These are phyloP conservation scores for Perca schrenkii DNA, from an alignment of 2,113 vertebrate genomes.

Conservation along the genomic window DNA sequence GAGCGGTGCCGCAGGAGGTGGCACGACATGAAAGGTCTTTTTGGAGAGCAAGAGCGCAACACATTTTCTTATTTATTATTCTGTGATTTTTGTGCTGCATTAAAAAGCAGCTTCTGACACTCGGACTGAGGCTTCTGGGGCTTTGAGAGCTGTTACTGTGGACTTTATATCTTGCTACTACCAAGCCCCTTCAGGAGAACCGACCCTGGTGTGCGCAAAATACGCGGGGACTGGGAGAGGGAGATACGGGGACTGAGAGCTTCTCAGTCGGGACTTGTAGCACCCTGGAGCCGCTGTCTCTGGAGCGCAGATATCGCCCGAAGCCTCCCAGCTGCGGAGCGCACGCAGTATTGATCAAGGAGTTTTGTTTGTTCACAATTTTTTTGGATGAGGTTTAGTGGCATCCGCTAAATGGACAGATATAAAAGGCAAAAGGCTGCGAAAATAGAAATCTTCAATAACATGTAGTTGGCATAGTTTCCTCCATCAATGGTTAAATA, in stretches of 20 bases:
- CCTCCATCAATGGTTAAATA: conserved; percentile 44
- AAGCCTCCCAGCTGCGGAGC: conserved; percentile 36
- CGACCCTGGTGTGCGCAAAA: conserved; percentile 55
- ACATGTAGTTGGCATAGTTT: conserved; percentile 54
- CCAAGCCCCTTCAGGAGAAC: conserved; percentile 6
- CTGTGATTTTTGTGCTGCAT: conserved; percentile 13
- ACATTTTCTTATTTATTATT: not conserved
- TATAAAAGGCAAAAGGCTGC: not conserved
- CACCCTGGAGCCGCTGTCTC: conserved; percentile 49
- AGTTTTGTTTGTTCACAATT: conserved; percentile 51
- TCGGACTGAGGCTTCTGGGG: not conserved
- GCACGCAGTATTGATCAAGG: conserved; percentile 24
- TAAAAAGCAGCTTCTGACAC: not conserved
- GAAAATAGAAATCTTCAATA: conserved; percentile 12
- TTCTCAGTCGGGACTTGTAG: conserved; percentile 44
- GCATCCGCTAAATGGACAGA: conserved; percentile 38
- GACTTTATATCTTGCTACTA: conserved; percentile 5
- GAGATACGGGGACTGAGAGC: conserved; percentile 15
- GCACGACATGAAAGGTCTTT: conserved; percentile 22
- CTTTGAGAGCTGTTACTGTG: not conserved
- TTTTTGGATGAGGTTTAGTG: conserved; percentile 36
- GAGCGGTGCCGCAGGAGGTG: conserved; percentile 44
- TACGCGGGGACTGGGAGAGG: conserved; percentile 36
- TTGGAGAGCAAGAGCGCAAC: not conserved
- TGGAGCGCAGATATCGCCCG: conserved; percentile 13